These are phyloP conservation scores for Xenopus tropicalis DNA, from an alignment of 2,113 vertebrate species.

Conservation along the genomic window UCB_Xtro_10.0 CM004451.2:53344001-53344500, in stretches of 20 bases:
- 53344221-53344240: neutral
- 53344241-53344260: neutral
- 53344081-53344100: constrained; percentile 3
- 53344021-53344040: constrained; percentile 44
- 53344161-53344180: too few species aligned
- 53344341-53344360: neutral
- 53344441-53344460: too few species aligned
- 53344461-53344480: too few species aligned
- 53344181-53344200: neutral
- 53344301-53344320: neutral
- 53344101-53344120: constrained; percentile 19
- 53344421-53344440: too few species aligned
- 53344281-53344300: neutral
- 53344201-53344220: neutral
- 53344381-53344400: too few species aligned
- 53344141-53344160: neutral
- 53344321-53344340: too few species aligned
- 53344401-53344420: too few species aligned
- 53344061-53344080: constrained; percentile 38
- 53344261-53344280: neutral
- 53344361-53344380: too few species aligned
- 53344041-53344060: constrained; percentile 37
- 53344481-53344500: too few species aligned
- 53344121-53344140: neutral
- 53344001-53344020: constrained; percentile 33